These are phyloP conservation scores for Phodopus roborovskii DNA, from an alignment of 2,113 vertebrate species.

Conservation along the genomic window DNA sequence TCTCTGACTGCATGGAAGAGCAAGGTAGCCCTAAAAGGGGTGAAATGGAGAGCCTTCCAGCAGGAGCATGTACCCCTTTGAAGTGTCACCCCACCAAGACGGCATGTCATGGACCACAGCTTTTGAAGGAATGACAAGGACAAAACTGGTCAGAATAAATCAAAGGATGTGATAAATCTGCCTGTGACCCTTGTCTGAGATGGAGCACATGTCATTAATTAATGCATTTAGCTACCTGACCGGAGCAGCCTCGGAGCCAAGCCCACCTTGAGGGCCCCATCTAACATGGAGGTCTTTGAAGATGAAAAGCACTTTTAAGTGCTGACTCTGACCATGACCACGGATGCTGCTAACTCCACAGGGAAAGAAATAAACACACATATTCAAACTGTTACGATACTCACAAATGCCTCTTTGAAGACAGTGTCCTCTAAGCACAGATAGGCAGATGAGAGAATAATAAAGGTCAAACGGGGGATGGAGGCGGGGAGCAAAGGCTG, in stretches of 20 bases:
- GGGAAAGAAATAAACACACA: slow-evolving; percentile 59
- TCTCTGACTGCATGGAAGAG: slow-evolving; percentile 28
- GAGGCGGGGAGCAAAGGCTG: not conserved
- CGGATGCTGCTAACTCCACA: not conserved
- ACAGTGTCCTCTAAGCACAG: not conserved
- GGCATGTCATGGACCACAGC: not conserved
- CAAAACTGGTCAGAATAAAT: slow-evolving; percentile 49
- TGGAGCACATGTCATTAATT: slow-evolving; percentile 40
- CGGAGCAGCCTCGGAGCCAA: not conserved
- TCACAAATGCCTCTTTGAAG: not conserved
- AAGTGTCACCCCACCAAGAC: not conserved
- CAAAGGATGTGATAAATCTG: slow-evolving; percentile 60
- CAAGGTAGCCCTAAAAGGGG: not conserved
- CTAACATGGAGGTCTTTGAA: slow-evolving; percentile 49
- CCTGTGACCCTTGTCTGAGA: slow-evolving; percentile 46
- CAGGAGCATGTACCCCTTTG: not conserved
- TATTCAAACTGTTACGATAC: slow-evolving; percentile 14
- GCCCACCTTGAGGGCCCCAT: slow-evolving; percentile 23
- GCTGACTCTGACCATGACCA: slow-evolving; percentile 48
- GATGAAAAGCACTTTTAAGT: slow-evolving; percentile 74
- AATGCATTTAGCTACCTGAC: slow-evolving; percentile 55
- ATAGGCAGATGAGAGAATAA: not conserved
- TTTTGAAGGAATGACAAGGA: slow-evolving; percentile 58
- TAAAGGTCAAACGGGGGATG: not conserved
- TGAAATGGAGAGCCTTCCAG: not conserved